Percentiles rank a stretch among this genome's conserved stretches.
Conservation (phyloP, 2,888 invertebrate species). For the Trichacis sp. region DNA sequence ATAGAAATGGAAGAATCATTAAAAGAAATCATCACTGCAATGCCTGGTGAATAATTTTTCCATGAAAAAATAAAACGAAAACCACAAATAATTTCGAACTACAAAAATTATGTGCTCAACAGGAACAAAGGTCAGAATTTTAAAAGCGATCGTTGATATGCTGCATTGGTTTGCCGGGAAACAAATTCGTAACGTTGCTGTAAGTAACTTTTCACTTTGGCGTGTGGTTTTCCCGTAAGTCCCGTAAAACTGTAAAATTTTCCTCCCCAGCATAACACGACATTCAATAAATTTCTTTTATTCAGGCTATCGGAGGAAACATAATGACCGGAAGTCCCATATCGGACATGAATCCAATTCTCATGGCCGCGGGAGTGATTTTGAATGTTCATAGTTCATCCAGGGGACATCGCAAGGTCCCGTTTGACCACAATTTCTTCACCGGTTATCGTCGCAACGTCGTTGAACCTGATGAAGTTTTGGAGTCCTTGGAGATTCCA, state of each 20-base stretch:
- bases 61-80: no score
- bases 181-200: constrained; percentile 94
- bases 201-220: constrained; percentile 57
- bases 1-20: constrained; percentile 78
- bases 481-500: constrained; percentile 85
- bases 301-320: constrained; percentile 87
- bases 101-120: no score
- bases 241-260: constrained; percentile 2
- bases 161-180: constrained; percentile 95
- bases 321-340: constrained; percentile 96
- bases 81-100: no score
- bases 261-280: neutral
- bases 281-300: neutral
- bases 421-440: constrained; percentile 85
- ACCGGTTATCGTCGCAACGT: constrained; percentile 86
- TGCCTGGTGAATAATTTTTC: constrained; percentile 58
- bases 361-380: constrained; percentile 81
- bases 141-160: constrained; percentile 82
- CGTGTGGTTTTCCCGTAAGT: neutral
- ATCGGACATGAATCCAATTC: constrained; percentile 93
- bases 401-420: constrained; percentile 73
- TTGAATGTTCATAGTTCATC: constrained; percentile 75
- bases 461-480: constrained; percentile 80
- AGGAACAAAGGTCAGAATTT: constrained; percentile 77
- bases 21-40: constrained; percentile 69